phyloP scores from a whole-genome alignment of 2,797 vertebrate species.

The Chiloscyllium punctatum region DNA sequence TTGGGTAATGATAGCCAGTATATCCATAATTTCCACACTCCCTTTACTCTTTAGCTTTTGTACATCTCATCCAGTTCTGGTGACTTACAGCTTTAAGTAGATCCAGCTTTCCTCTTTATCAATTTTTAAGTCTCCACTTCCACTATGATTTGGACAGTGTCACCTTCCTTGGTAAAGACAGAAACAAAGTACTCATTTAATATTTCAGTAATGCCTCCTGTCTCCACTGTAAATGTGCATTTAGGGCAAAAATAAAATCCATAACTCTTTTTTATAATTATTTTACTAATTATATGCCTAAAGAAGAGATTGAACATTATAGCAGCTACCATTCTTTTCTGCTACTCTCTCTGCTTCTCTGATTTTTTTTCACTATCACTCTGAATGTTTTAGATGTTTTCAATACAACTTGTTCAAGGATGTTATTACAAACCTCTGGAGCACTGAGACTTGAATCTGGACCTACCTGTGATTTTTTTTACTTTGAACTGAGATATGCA shows the following conservation, averaged over 20 bases:
- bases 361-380: not conserved
- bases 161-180: not conserved
- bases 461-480: not conserved
- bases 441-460: no score
- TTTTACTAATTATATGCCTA: not conserved
- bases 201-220: not conserved
- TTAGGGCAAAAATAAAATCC: not conserved
- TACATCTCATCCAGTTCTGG: no score
- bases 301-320: not conserved
- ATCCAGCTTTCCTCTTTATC: no score
- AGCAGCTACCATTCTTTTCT: not conserved
- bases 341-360: not conserved
- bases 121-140: not conserved
- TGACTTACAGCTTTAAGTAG: no score
- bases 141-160: not conserved
- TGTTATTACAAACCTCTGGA: no score
- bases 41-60: no score
- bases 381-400: not conserved
- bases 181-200: not conserved
- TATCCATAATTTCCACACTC: no score
- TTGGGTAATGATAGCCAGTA: no score
- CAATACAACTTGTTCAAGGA: no score
- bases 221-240: not conserved
- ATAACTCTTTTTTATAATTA: not conserved
- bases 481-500: not conserved